phyloP scores from a whole-genome alignment of 2,113 vertebrate species.

The Ailurus styani region DNA sequence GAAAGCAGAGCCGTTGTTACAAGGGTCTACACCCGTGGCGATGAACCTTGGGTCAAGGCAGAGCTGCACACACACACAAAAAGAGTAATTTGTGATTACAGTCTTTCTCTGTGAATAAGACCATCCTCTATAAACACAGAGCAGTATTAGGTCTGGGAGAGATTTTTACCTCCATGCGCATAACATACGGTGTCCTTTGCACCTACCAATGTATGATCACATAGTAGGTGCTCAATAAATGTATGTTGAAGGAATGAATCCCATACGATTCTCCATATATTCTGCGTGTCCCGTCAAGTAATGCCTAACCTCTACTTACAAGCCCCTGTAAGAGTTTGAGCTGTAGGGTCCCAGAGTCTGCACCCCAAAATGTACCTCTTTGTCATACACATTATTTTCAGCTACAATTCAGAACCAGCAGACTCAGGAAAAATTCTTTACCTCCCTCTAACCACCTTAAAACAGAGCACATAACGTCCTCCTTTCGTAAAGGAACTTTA shows the following conservation, averaged over 20 bases:
- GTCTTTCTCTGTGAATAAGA: neutral
- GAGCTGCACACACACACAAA: neutral
- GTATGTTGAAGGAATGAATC: accelerated
- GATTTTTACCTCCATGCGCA: neutral
- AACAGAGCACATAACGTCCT: no score
- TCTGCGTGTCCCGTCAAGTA: no score
- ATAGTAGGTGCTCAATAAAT: neutral
- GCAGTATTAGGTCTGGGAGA: accelerated
- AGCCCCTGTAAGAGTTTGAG: accelerated
- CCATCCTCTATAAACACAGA: accelerated
- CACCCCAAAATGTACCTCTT: neutral
- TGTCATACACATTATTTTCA: no score
- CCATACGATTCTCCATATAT: accelerated
- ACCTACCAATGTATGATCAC: neutral
- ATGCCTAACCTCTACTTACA: neutral
- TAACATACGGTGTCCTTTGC: accelerated
- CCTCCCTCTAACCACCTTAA: neutral
- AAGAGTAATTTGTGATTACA: neutral
- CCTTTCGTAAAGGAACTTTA: neutral
- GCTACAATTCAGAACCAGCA: neutral
- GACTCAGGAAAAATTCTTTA: no score
- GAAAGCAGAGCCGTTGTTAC: accelerated
- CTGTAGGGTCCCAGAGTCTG: neutral
- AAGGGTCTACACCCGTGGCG: accelerated
- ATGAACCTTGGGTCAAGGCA: accelerated